Base-by-base conservation (phyloP, 1,140 invertebrate species). In the Drosophila pachea region DNA sequence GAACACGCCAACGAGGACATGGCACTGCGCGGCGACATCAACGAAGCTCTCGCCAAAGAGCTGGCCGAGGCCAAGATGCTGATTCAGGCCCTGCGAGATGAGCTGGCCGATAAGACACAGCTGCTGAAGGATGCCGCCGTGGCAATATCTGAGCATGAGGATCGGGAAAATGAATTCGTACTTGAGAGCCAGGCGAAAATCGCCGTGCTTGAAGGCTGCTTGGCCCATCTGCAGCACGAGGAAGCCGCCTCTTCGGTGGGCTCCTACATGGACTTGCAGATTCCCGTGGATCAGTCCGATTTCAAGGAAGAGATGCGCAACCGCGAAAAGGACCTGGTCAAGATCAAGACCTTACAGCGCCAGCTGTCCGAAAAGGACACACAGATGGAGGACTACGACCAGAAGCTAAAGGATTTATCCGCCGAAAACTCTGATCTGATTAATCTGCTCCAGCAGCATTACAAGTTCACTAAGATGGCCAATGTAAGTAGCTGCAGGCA, bases 81-180 rank as follows among this genome's bases (percentile, higher is more conserved):
- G 9, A 54, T 54, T 9, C 16, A 54, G 7, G 33, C 33, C 1
- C 9, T 54, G 14, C 33, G 33, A 8, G 0, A n/a, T 5, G 52
- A 54, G 5, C 5, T 54, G 0, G 8, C 5, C 4, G 52, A 38
- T 1, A 54, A 54, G 35, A 54, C 35, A 2, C 9, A 54, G 5
- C 35, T 54, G 14, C 9, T 54, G 14, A 38, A 38, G 33, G 52
- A 54, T 4, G 52, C 52, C 0, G 52, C 52, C 3, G 35, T 22
- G 2, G 33, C 52, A 0, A 54, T 54, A 38, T 4, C 35, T 5
- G 52, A 54, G 16, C 52, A 54, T 33, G 52, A 54, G 16, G 52
- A 54, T 0, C 14, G 5, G 3, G 33, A 54, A 14, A 38, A 14
- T 9, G 35, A 54, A 7, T 54, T 54, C 16, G 6, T 54, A 0